Conservation (phyloP, 1,140 invertebrate species). For the Papilio xuthus region DNA sequence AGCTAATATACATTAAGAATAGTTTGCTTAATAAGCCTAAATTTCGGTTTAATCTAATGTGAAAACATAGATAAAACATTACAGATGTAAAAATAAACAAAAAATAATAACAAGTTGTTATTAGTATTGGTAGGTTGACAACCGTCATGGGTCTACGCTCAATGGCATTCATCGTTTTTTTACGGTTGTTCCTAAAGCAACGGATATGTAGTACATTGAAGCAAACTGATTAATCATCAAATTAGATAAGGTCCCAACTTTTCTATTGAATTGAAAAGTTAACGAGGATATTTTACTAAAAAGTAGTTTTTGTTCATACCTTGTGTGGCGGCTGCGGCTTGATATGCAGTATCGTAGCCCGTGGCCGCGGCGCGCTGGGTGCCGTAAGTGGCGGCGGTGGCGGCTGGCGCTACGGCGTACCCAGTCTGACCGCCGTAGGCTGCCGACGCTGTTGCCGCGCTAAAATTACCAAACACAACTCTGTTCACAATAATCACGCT, state of each 20-base stretch:
- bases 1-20: too few species aligned
- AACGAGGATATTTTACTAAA: conserved; percentile 5
- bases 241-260: not conserved
- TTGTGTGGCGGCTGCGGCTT: conserved; percentile 87
- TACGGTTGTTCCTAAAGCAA: not conserved
- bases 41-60: too few species aligned
- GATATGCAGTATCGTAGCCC: conserved; percentile 89
- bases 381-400: conserved; percentile 88
- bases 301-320: conserved; percentile 78
- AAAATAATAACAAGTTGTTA: too few species aligned
- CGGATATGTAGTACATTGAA: not conserved
- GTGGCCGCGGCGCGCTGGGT: conserved; percentile 88
- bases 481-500: conserved; percentile 45
- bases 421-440: conserved; percentile 91
- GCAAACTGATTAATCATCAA: not conserved
- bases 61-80: too few species aligned
- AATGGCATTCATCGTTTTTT: not conserved
- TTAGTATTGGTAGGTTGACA: too few species aligned
- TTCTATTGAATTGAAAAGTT: not conserved
- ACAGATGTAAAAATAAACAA: too few species aligned
- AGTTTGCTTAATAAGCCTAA: too few species aligned
- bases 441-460: conserved; percentile 85
- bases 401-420: conserved; percentile 90
- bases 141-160: not conserved
- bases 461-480: conserved; percentile 59